Evolutionary conservation across 2,797 vertebrate species (phyloP), one percentile per base, ranked within the genome.

Genomic region (Micromesistius poutassou): DNA sequence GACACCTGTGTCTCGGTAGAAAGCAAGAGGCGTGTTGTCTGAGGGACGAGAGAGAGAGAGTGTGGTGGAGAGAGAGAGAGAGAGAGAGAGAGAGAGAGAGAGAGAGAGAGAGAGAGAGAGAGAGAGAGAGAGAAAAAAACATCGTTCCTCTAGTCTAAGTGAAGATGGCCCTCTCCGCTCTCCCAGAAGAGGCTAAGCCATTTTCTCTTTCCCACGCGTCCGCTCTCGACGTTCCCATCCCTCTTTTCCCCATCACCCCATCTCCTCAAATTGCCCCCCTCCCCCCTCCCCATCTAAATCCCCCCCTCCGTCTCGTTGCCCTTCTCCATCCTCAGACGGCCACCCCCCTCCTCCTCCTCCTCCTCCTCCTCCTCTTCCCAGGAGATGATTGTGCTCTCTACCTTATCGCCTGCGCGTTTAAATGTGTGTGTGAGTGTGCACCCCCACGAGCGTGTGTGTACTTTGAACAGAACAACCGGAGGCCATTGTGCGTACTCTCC

Each of bases 341-440:
- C n/a, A n/a, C n/a, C n/a, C n/a, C n/a, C n/a, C n/a, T n/a, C n/a
- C n/a, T n/a, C 38, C 68, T 55, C 36, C 33, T 38, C 5, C 38
- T 50, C 70, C 71, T 50, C n/a, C 73, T 74, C 70, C 36, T 74
- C 0, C 87, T 88, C 14, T 86, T 94, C 84, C 72, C 95, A 89
- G 93, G 91, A 87, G 94, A 95, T 78, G 86, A 84, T 0, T 1
- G 85, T 83, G 89, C 94, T 0, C 78, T 87, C 76, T 92, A 93
- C 50, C 40, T 33, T 13, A 71, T 13, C 36, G 0, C 16, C 38
- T 73, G 30, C 31, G 25, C 10, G 5, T 28, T 71, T 2, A n/a
- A n/a, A 5, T 70, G n/a, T 70, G 7, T 76, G 46, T 33, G 16
- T 76, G 77, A 31, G 31, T 40, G 74, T 38, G 46, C 19, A 19